Percentiles rank a stretch among this genome's conserved stretches.
phyloP scores from a whole-genome alignment of 2,113 vertebrate species.

The Charadrius vociferus region DNA sequence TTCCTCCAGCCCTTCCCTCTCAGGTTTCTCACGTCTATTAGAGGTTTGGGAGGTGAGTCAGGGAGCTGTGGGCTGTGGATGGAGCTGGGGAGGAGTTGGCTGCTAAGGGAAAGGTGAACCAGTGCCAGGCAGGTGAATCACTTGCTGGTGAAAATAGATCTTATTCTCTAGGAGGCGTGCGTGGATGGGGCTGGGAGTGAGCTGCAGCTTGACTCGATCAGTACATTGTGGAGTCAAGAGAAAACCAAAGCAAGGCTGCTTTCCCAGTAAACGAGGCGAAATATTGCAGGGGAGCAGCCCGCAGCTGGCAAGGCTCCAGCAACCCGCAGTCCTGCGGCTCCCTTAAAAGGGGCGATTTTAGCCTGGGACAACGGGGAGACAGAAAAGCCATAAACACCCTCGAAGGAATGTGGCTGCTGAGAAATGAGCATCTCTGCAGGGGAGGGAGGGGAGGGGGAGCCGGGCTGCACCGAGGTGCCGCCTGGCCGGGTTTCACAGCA shows the following conservation, averaged over 20 bases:
- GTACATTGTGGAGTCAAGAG: background rate
- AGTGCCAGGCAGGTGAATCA: conserved; percentile 48
- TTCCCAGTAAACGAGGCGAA: background rate
- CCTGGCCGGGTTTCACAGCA: background rate
- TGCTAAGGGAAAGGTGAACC: background rate
- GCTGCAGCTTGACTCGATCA: background rate
- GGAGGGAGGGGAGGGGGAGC: background rate
- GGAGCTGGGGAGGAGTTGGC: background rate
- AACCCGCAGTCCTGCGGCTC: background rate
- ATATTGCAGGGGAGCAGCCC: background rate
- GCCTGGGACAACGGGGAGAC: background rate
- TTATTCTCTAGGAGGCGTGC: background rate
- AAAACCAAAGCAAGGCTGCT: background rate
- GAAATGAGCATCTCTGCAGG: background rate
- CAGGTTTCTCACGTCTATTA: background rate
- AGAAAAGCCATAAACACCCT: conserved; percentile 25
- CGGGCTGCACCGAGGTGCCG: fast-evolving
- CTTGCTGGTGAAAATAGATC: background rate
- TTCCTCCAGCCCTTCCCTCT: background rate
- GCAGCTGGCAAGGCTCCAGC: background rate
- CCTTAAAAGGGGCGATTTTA: conserved; percentile 53
- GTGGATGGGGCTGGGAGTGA: background rate
- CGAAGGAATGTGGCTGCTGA: background rate
- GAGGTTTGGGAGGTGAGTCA: conserved; percentile 33
- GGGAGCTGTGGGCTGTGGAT: background rate